Conservation (phyloP, 2,888 invertebrate species). For the Cantharis rustica region DNA sequence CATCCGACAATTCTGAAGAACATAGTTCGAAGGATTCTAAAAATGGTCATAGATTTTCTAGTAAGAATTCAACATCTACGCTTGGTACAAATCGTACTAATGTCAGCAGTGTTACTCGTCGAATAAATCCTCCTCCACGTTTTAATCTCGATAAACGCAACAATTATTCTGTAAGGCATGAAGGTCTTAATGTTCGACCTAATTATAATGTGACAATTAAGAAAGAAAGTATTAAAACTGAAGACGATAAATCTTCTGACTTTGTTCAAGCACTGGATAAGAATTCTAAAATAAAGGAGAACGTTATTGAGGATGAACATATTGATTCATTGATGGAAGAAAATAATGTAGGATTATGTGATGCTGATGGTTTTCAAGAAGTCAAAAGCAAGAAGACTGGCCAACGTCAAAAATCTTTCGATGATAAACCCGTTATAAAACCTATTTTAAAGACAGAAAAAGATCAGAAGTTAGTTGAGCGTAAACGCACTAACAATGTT, state of each 20-base stretch:
- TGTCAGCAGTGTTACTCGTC: conserved; percentile 39
- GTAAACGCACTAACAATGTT: conserved; percentile 29
- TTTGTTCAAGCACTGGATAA: conserved; percentile 51
- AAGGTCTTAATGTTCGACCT: conserved; percentile 43
- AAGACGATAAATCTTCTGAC: conserved; percentile 22
- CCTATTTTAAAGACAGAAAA: conserved; percentile 45
- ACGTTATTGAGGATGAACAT: conserved; percentile 40
- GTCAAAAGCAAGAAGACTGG: conserved; percentile 81
- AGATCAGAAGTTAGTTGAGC: conserved; percentile 40
- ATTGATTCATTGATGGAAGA: conserved; percentile 49
- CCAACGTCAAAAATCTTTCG: conserved; percentile 57
- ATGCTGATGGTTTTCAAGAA: conserved; percentile 81
- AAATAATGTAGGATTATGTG: conserved; percentile 52
- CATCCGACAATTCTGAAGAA: conserved; percentile 38
- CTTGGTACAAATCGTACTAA: conserved; percentile 40
- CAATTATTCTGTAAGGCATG: conserved; percentile 34
- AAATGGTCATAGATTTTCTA: conserved; percentile 11
- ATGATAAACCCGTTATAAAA: conserved; percentile 47
- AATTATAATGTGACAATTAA: conserved; percentile 47
- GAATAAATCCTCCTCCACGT: conserved; percentile 42
- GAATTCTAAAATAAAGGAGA: conserved; percentile 40
- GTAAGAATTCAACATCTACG: background rate
- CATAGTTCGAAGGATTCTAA: conserved; percentile 15
- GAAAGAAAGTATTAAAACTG: conserved; percentile 6
- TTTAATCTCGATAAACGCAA: conserved; percentile 44